Conservation (phyloP, 1,140 invertebrate genomes). For the Drosophila serrata region DNA sequence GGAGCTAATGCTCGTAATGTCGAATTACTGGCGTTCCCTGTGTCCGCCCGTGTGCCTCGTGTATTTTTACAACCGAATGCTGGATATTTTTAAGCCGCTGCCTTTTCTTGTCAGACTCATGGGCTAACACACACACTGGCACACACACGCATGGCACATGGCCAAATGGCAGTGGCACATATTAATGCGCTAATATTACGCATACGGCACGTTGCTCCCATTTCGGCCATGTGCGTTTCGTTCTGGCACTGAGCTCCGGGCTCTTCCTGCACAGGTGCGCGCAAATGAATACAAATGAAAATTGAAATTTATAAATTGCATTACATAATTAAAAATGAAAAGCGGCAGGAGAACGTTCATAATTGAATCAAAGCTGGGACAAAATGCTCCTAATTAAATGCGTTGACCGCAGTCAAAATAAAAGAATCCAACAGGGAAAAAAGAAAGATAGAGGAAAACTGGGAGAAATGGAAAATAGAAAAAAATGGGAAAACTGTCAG, state of each 20-base stretch:
- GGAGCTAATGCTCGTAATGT: slow-evolving; percentile 75
- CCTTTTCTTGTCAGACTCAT: slow-evolving; percentile 66
- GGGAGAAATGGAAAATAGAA: slow-evolving; percentile 10
- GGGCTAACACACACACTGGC: background rate
- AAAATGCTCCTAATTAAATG: slow-evolving; percentile 27
- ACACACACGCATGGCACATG: slow-evolving; percentile 10
- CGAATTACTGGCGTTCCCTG: slow-evolving; percentile 68
- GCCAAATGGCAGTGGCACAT: slow-evolving; percentile 32
- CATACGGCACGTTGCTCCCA: slow-evolving; percentile 60
- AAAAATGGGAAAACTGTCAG: slow-evolving; percentile 23
- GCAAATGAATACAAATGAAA: slow-evolving; percentile 52
- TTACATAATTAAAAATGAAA: slow-evolving; percentile 49
- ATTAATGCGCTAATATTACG: slow-evolving; percentile 71
- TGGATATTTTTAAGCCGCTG: slow-evolving; percentile 68
- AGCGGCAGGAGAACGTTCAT: background rate
- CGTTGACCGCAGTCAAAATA: slow-evolving; percentile 16
- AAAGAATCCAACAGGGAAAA: background rate
- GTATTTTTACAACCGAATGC: slow-evolving; percentile 28
- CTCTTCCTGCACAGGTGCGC: slow-evolving; percentile 39
- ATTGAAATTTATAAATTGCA: slow-evolving; percentile 60
- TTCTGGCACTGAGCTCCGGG: background rate
- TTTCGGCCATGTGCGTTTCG: slow-evolving; percentile 11
- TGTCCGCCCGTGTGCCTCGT: slow-evolving; percentile 45
- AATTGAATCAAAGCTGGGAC: slow-evolving; percentile 22
- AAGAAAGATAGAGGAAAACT: slow-evolving; percentile 1